Base-by-base conservation (phyloP, 1,140 invertebrate species). In the Cardiocondyla obscurior region DNA sequence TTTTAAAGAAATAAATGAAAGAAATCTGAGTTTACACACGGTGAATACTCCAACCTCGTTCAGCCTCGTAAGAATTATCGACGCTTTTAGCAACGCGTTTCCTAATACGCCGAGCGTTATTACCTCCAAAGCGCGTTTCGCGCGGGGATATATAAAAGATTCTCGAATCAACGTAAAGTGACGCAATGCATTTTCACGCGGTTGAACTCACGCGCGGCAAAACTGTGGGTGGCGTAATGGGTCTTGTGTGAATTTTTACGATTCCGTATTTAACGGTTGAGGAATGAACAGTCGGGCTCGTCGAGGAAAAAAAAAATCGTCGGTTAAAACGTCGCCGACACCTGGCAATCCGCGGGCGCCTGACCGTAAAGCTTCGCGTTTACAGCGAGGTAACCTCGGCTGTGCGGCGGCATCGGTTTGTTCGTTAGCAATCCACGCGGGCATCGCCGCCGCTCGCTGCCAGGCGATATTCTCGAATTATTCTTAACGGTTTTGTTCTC, bases 401-500 rank as follows among this genome's bases (percentile, higher is more conserved):
- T 51, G 58, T 67, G 30, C 58, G 49, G 65, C 76, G 30, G 19
- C 58, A 22, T 25, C 51, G 49, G 12, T 16, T n/a, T 33, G 44
- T 76, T 82, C 62, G 84, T 83, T 85, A 64, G 65, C 25, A 33
- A 65, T 28, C 25, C 14, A 44, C 55, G 65, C 55, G 25, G 12
- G 49, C 53, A 36, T 51, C 53, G 19, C 25, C 36, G 42, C 16
- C 42, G 49, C 28, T 53, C 57, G 8, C 44, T 44, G 65, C 57
- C 14, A 51, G 67, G 42, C 51, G 58, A 58, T n/a, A n/a, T 82
- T 65, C 82, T 87, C 73, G 44, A 84, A 84, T 87, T 81, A 82
- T 87, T 76, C 86, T 87, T 84, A 87, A 88, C 85, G 82, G 86
- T 87, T 88, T 70, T 83, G 74, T 87, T 90, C 89, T 89, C 88